Evolutionary conservation across 2,797 vertebrate genomes (phyloP).

Genomic region (Sebastes diaconus): DNA sequence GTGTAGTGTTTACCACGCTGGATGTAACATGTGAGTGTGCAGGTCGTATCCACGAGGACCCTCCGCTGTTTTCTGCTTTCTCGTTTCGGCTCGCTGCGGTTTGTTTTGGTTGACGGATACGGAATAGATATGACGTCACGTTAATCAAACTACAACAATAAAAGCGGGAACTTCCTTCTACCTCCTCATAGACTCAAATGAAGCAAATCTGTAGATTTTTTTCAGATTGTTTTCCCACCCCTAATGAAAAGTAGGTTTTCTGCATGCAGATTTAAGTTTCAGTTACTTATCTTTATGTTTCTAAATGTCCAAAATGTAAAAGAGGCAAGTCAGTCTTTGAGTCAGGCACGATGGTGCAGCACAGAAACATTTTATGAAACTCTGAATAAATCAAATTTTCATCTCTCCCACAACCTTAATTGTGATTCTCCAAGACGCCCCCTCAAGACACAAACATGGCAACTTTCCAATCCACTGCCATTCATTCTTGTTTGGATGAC

Average conservation of each 20-base stretch:
- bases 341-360: neutral
- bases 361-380: neutral
- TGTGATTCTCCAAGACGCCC: constrained; percentile 4
- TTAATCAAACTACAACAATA: no score
- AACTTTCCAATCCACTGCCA: neutral
- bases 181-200: no score
- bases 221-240: no score
- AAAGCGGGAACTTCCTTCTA: no score
- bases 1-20: no score
- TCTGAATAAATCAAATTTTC: neutral
- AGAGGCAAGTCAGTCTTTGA: neutral
- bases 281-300: neutral
- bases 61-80: no score
- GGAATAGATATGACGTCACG: no score
- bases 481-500: neutral
- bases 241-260: neutral
- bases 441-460: neutral
- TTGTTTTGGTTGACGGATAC: no score
- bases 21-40: fast-evolving
- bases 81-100: no score
- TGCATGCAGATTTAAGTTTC: neutral
- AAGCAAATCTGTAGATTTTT: no score
- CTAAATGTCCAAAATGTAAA: neutral
- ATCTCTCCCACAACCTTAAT: neutral
- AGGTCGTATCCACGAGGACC: no score